Evolutionary conservation across 2,113 vertebrate genomes (phyloP).

Genomic region (Erythrolamprus reginae): DNA sequence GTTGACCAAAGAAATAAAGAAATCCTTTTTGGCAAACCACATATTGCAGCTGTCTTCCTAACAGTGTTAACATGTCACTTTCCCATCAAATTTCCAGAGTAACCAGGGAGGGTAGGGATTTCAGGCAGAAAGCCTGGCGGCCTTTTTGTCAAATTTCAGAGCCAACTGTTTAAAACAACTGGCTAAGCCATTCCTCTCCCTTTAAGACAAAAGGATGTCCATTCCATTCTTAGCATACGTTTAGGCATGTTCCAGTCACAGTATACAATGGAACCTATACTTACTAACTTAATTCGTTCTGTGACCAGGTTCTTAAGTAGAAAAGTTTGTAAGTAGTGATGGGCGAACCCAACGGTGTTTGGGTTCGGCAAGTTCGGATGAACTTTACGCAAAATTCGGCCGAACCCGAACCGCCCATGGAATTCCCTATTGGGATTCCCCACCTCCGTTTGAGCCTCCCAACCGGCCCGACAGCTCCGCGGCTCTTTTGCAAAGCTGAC

Average conservation of each 20-base stretch:
- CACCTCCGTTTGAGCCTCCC: too few relatives aligned
- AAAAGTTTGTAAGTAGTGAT: too few relatives aligned
- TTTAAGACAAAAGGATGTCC: background rate
- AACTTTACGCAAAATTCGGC: too few relatives aligned
- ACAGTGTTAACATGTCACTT: background rate
- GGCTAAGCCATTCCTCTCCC: background rate
- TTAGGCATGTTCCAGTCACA: background rate
- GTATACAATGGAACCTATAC: too few relatives aligned
- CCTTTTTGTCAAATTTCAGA: background rate
- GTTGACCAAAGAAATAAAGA: background rate
- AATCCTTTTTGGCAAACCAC: background rate
- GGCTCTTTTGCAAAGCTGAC: too few relatives aligned
- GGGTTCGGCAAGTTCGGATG: too few relatives aligned
- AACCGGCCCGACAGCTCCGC: too few relatives aligned
- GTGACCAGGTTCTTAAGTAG: too few relatives aligned
- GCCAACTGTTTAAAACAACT: background rate
- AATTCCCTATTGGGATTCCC: too few relatives aligned
- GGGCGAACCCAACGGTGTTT: too few relatives aligned
- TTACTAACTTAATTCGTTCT: too few relatives aligned
- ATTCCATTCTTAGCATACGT: background rate
- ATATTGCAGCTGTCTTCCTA: background rate
- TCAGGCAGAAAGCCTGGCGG: background rate
- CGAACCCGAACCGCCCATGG: too few relatives aligned
- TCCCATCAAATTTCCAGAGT: background rate
- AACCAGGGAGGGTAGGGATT: background rate